Percentiles rank a stretch among this genome's conserved stretches.
Evolutionary conservation across 2,797 vertebrate species (phyloP).

Genomic region (Tamandua tetradactyla): DNA sequence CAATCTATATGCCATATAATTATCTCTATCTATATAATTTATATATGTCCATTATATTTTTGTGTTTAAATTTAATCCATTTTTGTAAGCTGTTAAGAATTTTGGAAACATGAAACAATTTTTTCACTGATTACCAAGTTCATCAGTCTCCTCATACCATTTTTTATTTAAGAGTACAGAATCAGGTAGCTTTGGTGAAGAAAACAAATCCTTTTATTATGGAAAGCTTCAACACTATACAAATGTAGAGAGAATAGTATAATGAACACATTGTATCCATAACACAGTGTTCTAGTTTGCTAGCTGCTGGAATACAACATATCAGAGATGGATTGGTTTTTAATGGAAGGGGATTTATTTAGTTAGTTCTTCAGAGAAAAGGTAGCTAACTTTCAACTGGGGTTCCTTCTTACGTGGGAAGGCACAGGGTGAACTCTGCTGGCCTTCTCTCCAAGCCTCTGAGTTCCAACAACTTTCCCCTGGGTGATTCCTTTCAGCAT

Average conservation of each 20-base stretch:
- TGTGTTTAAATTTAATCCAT: background rate
- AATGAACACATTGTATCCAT: background rate
- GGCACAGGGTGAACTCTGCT: no score
- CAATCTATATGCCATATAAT: background rate
- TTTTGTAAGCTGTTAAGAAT: slow-evolving; percentile 30
- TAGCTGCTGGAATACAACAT: no score
- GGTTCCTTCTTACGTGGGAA: no score
- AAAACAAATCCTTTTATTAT: background rate
- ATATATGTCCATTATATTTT: background rate
- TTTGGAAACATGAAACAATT: background rate
- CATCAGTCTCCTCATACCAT: background rate
- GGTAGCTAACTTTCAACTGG: no score
- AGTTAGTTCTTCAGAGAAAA: no score
- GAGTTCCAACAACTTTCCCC: no score
- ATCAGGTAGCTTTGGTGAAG: background rate
- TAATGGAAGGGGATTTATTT: no score
- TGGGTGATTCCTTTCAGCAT: no score
- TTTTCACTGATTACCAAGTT: background rate
- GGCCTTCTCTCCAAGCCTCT: no score
- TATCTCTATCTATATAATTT: background rate
- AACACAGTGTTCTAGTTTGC: no score
- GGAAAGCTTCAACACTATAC: background rate
- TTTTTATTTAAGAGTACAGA: slow-evolving; percentile 30
- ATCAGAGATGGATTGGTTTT: no score
- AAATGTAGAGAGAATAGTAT: background rate